Conservation (phyloP, 2,888 invertebrate genomes). For the Cerastis leucographa region DNA sequence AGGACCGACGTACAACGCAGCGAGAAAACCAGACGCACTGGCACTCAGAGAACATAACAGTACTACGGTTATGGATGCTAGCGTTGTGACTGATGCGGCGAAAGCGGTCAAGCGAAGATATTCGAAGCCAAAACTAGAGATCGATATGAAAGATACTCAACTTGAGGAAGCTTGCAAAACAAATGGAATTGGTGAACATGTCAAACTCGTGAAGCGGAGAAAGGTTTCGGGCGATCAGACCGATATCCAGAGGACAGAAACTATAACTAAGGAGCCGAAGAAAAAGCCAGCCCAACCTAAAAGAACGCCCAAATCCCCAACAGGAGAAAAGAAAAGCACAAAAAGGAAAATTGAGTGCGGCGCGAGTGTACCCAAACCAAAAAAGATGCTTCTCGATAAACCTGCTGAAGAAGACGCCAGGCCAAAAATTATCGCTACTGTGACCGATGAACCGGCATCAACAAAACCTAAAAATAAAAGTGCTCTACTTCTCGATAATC, state of each 20-base stretch:
- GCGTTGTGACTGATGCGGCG: conserved; percentile 75
- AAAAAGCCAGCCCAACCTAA: conserved; percentile 79
- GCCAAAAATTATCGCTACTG: conserved; percentile 73
- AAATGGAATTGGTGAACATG: conserved; percentile 89
- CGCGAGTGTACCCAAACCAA: conserved; percentile 74
- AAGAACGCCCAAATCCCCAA: conserved; percentile 77
- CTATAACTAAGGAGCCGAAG: conserved; percentile 80
- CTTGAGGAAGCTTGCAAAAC: conserved; percentile 86
- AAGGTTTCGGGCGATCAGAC: conserved; percentile 87
- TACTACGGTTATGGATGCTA: conserved; percentile 73
- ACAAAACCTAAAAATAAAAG: conserved; percentile 87
- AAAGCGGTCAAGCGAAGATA: conserved; percentile 86
- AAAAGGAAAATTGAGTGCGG: conserved; percentile 85
- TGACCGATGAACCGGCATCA: conserved; percentile 73
- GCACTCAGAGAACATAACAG: conserved; percentile 85
- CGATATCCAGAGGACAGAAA: conserved; percentile 77
- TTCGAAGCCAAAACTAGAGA: conserved; percentile 87
- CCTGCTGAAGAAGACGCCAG: conserved; percentile 80
- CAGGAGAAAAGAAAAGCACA: conserved; percentile 83
- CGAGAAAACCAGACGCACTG: conserved; percentile 85
- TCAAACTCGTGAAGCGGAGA: conserved; percentile 89
- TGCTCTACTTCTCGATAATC: conserved; percentile 89
- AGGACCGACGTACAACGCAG: conserved; percentile 81
- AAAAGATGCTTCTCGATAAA: conserved; percentile 79
- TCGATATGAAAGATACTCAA: conserved; percentile 87